These are phyloP conservation scores for Boloria euphrosyne DNA, from an alignment of 2,888 invertebrate species.

Conservation along the genomic window DNA sequence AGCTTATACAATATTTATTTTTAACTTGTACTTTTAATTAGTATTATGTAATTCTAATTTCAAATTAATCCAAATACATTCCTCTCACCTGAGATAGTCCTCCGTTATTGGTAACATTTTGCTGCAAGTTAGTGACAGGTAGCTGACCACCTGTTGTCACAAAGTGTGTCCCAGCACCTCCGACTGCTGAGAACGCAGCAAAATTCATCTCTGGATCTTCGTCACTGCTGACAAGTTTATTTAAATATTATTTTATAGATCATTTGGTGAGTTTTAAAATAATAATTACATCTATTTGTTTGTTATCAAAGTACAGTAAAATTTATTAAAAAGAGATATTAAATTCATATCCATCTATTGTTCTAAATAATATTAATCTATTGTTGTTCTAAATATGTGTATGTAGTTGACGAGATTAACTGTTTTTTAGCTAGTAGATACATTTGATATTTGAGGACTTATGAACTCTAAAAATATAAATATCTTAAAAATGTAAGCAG, in stretches of 20 bases:
- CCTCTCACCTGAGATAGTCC: conserved; percentile 78
- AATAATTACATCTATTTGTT: not conserved
- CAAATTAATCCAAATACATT: not conserved
- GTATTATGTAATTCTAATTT: not conserved
- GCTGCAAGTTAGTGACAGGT: conserved; percentile 87
- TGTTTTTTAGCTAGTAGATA: too few relatives aligned
- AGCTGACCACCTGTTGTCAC: conserved; percentile 76
- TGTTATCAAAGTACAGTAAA: too few relatives aligned
- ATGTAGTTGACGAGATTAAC: too few relatives aligned
- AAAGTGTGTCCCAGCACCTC: conserved; percentile 76
- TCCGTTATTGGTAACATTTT: conserved; percentile 83
- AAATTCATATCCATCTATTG: too few relatives aligned
- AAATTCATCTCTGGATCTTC: conserved; percentile 87
- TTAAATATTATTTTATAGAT: not conserved
- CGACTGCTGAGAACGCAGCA: conserved; percentile 84
- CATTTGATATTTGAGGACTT: not conserved
- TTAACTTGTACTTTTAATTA: not conserved
- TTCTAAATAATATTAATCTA: too few relatives aligned
- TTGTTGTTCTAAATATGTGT: too few relatives aligned
- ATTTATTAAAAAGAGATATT: too few relatives aligned
- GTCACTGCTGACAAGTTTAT: conserved; percentile 56
- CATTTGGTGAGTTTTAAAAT: not conserved
- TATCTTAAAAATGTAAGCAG: conserved; percentile 19
- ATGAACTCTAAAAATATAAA: not conserved
- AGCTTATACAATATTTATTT: not conserved